Conservation (phyloP, 2,113 vertebrate species). For the Isurus oxyrinchus region DNA sequence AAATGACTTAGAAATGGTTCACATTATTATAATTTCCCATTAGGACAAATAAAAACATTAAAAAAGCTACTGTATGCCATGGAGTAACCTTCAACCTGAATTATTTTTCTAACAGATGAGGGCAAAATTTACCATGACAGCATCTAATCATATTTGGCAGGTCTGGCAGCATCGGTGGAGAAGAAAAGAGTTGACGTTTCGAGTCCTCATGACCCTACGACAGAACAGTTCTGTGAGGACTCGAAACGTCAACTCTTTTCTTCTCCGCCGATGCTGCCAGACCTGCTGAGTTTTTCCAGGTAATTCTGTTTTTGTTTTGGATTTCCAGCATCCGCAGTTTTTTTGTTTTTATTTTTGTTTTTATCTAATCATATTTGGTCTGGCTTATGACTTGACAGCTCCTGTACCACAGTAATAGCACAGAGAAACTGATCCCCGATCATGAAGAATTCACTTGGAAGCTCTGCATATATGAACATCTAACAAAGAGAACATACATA, state of each 20-base stretch:
- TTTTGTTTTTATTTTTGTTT: too few relatives aligned
- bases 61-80: conserved; percentile 56
- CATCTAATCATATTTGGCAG: conserved; percentile 62
- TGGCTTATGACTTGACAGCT: conserved; percentile 46
- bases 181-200: too few relatives aligned
- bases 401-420: conserved; percentile 43
- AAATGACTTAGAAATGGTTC: conserved; percentile 61
- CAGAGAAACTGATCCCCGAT: conserved; percentile 41
- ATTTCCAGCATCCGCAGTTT: too few relatives aligned
- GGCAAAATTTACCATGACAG: conserved; percentile 70
- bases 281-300: too few relatives aligned
- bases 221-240: too few relatives aligned
- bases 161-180: too few relatives aligned
- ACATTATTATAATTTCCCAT: conserved; percentile 65
- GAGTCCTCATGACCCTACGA: too few relatives aligned
- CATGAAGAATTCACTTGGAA: conserved; percentile 39
- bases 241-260: too few relatives aligned
- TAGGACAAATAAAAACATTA: conserved; percentile 63
- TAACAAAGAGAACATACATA: neutral
- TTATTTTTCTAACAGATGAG: conserved; percentile 59
- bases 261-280: too few relatives aligned
- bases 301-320: too few relatives aligned
- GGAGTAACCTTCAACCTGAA: conserved; percentile 58
- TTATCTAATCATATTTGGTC: conserved; percentile 61
- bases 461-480: conserved; percentile 41